A percentile compares a stretch with the other conserved stretches of the same genome.
phyloP scores from a whole-genome alignment of 2,888 invertebrate genomes.

The Allolobophora icterica region DNA sequence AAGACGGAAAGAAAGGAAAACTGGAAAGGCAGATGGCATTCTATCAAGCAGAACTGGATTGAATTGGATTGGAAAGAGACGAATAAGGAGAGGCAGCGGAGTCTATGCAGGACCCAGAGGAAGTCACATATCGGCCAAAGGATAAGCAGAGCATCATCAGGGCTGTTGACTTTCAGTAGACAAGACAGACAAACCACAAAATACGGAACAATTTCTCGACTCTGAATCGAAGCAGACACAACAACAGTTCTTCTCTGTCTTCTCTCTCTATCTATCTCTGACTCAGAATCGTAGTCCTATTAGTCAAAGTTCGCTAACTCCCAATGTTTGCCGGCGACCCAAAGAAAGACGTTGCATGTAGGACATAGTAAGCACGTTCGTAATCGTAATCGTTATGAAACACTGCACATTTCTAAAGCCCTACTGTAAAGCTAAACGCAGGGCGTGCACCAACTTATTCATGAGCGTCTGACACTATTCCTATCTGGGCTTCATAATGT shows the following conservation, averaged over 20 bases:
- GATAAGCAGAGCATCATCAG: background rate
- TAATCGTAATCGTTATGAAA: too few relatives aligned
- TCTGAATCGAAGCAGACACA: background rate
- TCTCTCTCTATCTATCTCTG: background rate
- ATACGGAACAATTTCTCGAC: background rate
- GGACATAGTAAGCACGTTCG: too few relatives aligned
- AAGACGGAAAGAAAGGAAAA: background rate
- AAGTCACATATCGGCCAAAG: background rate
- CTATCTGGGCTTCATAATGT: too few relatives aligned
- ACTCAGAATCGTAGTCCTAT: background rate
- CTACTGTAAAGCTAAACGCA: too few relatives aligned
- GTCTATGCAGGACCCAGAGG: background rate
- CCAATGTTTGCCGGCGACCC: too few relatives aligned
- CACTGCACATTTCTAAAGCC: too few relatives aligned
- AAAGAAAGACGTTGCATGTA: too few relatives aligned
- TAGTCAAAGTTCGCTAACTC: too few relatives aligned
- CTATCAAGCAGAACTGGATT: background rate
- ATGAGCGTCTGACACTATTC: too few relatives aligned
- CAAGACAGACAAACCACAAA: too few relatives aligned
- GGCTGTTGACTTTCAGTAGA: too few relatives aligned
- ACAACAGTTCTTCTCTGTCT: background rate
- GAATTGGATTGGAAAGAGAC: background rate
- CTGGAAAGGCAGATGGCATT: constrained; percentile 22
- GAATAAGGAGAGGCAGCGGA: background rate
- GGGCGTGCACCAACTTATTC: too few relatives aligned